phyloP scores from a whole-genome alignment of 2,113 vertebrate genomes.

The Tupaia tana region DNA sequence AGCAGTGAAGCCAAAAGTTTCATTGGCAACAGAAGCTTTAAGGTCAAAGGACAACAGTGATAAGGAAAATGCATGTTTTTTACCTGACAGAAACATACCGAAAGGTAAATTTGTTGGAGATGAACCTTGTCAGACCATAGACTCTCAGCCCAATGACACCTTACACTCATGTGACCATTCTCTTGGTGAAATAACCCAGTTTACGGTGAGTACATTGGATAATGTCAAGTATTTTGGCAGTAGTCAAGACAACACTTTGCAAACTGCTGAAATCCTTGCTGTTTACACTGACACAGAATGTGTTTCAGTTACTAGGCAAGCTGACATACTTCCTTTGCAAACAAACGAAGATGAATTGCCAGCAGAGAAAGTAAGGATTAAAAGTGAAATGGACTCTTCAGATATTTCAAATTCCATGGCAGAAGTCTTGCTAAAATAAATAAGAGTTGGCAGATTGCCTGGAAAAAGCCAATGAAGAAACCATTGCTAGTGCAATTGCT shows the following conservation, averaged over 20 bases:
- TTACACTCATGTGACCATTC: conserved; percentile 72
- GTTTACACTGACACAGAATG: conserved; percentile 79
- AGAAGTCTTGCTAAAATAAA: conserved; percentile 97
- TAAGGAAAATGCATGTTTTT: conserved; percentile 87
- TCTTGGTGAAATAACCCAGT: conserved; percentile 84
- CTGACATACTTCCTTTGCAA: conserved; percentile 78
- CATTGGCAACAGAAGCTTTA: conserved; percentile 81
- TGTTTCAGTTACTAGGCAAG: conserved; percentile 81
- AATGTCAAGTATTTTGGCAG: conserved; percentile 84
- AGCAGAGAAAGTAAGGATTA: conserved; percentile 88
- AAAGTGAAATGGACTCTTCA: conserved; percentile 94
- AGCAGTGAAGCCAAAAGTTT: conserved; percentile 88
- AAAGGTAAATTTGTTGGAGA: conserved; percentile 65
- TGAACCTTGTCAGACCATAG: conserved; percentile 30
- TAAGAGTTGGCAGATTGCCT: conserved; percentile 97
- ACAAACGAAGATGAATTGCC: conserved; percentile 78
- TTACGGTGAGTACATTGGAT: conserved; percentile 86
- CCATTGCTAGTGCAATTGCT: conserved; percentile 98
- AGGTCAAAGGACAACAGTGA: conserved; percentile 89
- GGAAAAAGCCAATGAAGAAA: conserved; percentile 98
- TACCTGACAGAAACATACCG: conserved; percentile 68
- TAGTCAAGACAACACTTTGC: conserved; percentile 82
- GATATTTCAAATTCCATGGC: conserved; percentile 99
- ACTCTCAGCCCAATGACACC: conserved; percentile 75
- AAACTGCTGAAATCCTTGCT: conserved; percentile 76